These are phyloP conservation scores for Acleris laterana DNA, from an alignment of 2,888 invertebrate genomes.

Conservation along the genomic window DNA sequence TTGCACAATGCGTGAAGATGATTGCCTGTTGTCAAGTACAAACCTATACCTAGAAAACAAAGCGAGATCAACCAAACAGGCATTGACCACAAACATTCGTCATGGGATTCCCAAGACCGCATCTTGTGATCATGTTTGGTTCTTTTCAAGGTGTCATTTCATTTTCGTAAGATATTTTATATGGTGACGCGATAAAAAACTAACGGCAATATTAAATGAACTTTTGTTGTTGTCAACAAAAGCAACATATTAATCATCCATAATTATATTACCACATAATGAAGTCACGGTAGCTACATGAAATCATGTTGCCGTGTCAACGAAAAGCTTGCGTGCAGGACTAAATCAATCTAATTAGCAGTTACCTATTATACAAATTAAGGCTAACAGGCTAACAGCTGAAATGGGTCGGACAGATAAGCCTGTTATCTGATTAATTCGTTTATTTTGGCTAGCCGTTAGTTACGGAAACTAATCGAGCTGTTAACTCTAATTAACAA, in stretches of 20 bases:
- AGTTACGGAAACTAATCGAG: slow-evolving; percentile 17
- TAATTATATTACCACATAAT: not conserved
- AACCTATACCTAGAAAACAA: too few relatives aligned
- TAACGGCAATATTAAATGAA: too few relatives aligned
- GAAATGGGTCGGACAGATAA: slow-evolving; percentile 55
- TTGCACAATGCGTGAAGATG: too few relatives aligned
- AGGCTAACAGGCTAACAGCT: slow-evolving; percentile 47
- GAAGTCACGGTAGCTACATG: not conserved
- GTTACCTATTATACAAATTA: slow-evolving; percentile 44
- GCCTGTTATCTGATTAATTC: slow-evolving; percentile 42
- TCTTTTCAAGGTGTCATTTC: too few relatives aligned
- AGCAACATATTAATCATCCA: not conserved
- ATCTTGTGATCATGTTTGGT: not conserved
- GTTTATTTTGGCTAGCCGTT: slow-evolving; percentile 28
- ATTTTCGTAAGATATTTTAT: too few relatives aligned
- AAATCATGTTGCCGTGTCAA: slow-evolving; percentile 28
- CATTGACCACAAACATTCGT: not conserved
- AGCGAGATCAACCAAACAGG: too few relatives aligned
- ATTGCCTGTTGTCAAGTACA: too few relatives aligned
- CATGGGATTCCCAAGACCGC: slow-evolving; percentile 1
- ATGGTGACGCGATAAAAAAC: too few relatives aligned
- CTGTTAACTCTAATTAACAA: slow-evolving; percentile 18
- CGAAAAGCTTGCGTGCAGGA: slow-evolving; percentile 37
- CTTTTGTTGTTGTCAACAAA: not conserved
- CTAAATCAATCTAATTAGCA: slow-evolving; percentile 36